A percentile compares a stretch with the other conserved stretches of the same genome.
phyloP scores from a whole-genome alignment of 2,888 invertebrate genomes.

The Drosophila aldrichi region DNA sequence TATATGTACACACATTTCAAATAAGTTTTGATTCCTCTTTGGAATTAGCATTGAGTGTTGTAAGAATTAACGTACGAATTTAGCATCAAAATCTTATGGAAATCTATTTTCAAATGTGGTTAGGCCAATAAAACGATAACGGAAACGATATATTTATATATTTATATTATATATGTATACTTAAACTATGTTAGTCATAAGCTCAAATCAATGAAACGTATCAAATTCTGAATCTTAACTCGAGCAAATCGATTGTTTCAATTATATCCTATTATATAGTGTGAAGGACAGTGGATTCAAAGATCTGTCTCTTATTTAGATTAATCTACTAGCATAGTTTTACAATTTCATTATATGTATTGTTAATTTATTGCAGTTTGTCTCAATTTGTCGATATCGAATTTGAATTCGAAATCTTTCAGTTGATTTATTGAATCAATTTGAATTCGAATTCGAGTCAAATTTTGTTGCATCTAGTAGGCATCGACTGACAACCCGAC shows the following conservation, averaged over 20 bases:
- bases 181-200: not conserved
- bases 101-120: slow-evolving; percentile 24
- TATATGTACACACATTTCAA: slow-evolving; percentile 4
- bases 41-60: slow-evolving; percentile 60
- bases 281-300: no score
- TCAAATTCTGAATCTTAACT: not conserved
- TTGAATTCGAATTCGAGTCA: no score
- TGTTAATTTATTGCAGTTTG: no score
- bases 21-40: not conserved
- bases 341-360: no score
- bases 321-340: no score
- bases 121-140: slow-evolving; percentile 9
- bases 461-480: no score
- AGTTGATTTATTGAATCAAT: no score
- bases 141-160: slow-evolving; percentile 25
- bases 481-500: no score
- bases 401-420: no score
- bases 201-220: not conserved
- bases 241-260: not conserved
- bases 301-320: no score
- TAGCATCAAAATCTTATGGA: slow-evolving; percentile 48
- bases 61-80: slow-evolving; percentile 64
- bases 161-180: slow-evolving; percentile 15
- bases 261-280: not conserved
- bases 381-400: no score